These are phyloP conservation scores for Gasterosteus nipponicus DNA, from an alignment of 2,113 vertebrate genomes.

Conservation along the genomic window DNA sequence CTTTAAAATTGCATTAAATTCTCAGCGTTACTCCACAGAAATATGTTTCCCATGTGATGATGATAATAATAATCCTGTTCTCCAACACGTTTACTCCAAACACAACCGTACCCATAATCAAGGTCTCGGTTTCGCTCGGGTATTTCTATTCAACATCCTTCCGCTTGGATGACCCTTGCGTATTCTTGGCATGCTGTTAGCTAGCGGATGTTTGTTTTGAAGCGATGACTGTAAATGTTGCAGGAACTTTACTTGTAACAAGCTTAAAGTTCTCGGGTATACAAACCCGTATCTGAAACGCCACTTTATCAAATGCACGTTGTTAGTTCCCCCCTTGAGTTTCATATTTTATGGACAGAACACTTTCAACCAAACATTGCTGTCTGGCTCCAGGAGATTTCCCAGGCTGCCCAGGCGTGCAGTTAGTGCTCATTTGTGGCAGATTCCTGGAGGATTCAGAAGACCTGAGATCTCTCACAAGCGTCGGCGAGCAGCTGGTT, in stretches of 20 bases:
- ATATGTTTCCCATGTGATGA: background rate
- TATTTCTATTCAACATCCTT: background rate
- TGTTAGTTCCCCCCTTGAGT: background rate
- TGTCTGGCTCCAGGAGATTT: constrained; percentile 31
- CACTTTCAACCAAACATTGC: constrained; percentile 9
- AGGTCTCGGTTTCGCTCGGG: background rate
- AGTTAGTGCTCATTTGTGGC: constrained; percentile 38
- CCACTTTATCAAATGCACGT: background rate
- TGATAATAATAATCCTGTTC: background rate
- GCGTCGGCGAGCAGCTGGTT: constrained; percentile 41
- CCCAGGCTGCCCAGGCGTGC: constrained; percentile 10
- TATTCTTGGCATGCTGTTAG: background rate
- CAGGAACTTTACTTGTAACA: background rate
- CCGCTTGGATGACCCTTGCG: background rate
- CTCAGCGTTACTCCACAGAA: background rate
- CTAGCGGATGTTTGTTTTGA: background rate
- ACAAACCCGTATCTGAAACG: background rate
- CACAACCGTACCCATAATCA: background rate
- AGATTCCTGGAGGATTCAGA: constrained; percentile 37
- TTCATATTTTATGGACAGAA: constrained; percentile 3
- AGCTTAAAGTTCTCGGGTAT: background rate
- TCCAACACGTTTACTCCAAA: background rate
- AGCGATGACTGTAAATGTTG: background rate
- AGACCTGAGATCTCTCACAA: constrained; percentile 34
- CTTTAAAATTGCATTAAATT: background rate